Conservation (phyloP, 2,888 invertebrate genomes). For the Biston stratarius region DNA sequence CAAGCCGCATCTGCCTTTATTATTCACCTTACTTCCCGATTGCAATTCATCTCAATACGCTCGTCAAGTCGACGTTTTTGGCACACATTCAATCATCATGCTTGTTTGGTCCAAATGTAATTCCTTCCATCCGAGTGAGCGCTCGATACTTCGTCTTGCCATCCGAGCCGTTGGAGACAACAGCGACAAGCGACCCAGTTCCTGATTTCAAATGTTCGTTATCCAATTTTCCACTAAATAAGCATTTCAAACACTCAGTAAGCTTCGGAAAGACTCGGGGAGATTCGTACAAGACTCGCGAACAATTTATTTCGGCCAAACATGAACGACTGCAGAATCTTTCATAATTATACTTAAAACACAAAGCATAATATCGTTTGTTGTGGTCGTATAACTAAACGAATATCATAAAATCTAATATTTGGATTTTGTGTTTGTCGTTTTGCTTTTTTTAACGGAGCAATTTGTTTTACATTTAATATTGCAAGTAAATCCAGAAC, state of each 20-base stretch:
- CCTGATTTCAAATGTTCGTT: slow-evolving; percentile 26
- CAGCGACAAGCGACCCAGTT: slow-evolving; percentile 16
- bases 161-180: slow-evolving; percentile 12
- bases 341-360: neutral
- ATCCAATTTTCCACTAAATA: slow-evolving; percentile 35
- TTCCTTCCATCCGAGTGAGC: slow-evolving; percentile 6
- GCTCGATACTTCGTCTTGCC: slow-evolving; percentile 1
- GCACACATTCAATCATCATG: slow-evolving; percentile 2
- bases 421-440: no score
- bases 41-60: slow-evolving; percentile 10
- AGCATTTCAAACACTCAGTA: slow-evolving; percentile 17
- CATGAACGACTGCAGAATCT: slow-evolving; percentile 1
- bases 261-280: slow-evolving; percentile 10
- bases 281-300: slow-evolving; percentile 8
- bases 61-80: neutral
- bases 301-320: neutral
- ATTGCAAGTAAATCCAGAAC: no score
- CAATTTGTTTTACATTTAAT: no score
- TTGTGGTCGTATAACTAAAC: no score
- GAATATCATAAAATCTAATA: no score
- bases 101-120: slow-evolving; percentile 10
- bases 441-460: no score
- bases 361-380: neutral
- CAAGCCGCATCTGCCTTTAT: no score
- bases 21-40: neutral